phyloP scores from a whole-genome alignment of 2,888 invertebrate genomes.

The Chloromyia formosa region DNA sequence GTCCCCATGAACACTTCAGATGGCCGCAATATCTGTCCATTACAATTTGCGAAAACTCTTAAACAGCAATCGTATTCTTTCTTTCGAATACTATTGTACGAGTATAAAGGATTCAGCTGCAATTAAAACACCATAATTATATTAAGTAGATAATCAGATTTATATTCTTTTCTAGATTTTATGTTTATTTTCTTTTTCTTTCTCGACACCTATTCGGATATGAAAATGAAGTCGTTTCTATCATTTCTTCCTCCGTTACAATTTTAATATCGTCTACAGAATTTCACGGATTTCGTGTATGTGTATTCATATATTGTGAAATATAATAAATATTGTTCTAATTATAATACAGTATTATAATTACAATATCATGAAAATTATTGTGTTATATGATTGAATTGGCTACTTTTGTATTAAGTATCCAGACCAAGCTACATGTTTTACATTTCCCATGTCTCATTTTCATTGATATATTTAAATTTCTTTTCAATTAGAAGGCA shows the following conservation, averaged over 20 bases:
- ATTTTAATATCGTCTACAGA: conserved; percentile 12
- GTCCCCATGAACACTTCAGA: too few species aligned
- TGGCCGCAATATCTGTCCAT: too few species aligned
- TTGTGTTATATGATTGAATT: conserved; percentile 28
- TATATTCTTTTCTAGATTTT: neutral
- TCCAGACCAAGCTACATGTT: neutral
- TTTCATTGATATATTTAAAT: conserved; percentile 3
- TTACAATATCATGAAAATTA: conserved; percentile 30
- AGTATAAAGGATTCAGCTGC: too few species aligned
- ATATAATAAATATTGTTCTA: neutral
- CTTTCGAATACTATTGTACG: too few species aligned
- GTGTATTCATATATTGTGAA: too few species aligned
- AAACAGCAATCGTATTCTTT: too few species aligned
- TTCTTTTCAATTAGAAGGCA: conserved; percentile 36
- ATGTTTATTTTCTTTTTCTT: neutral
- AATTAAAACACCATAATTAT: too few species aligned
- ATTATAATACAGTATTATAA: neutral
- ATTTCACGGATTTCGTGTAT: too few species aligned
- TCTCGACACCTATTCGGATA: neutral
- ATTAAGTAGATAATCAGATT: too few species aligned
- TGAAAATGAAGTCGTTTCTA: conserved; percentile 23
- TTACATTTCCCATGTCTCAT: neutral
- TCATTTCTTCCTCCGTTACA: neutral
- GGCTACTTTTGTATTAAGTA: conserved; percentile 2
- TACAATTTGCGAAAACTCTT: too few species aligned